Base-by-base conservation (phyloP, 2,888 invertebrate species). In the Emmelina monodactyla region DNA sequence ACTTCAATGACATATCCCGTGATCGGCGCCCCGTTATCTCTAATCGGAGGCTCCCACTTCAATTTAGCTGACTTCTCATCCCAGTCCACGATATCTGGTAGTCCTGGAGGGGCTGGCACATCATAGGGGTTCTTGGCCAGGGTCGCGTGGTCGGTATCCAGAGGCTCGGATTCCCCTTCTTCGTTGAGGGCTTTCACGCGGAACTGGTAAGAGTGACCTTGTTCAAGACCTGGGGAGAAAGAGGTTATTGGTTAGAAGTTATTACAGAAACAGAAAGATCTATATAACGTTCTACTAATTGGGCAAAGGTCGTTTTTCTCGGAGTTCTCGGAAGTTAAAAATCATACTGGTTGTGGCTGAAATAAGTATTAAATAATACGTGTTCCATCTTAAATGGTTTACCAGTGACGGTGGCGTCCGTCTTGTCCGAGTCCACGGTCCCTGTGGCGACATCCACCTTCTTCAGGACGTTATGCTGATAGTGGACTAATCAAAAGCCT, bases 81-180 rank as follows among this genome's bases (percentile, higher is more conserved):
- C 88, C 91, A 95, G 67, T 95, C 95, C 42, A 88, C 85, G 34
- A 94, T 88, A 63, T 94, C 93, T 1, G 94, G 95, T 22, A 94
- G 72, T n/a, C 94, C 94, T 37, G 94, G 94, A 1, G 93, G 85
- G 1, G 91, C 88, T 6, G 95, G 89, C 33, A 89, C 83, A 66
- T 94, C 97, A 73, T 88, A 99, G 13, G 99, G 98, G 85, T 99
- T 98, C 82, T 99, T 99, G 35, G 99, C 98, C 9, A 96, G 68
- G 38, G 91, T 91, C 0, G 93, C 87, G 22, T 88, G 85, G 51
- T 95, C 94, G 0, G 94, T 92, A 47, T 93, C 93, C 31, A 99
- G 72, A 4, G 97, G 96, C 53, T 97, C 97, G 0, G 97, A 97
- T 65, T 94, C 94, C 3, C 99, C 99, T 66, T 97, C 95, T 56